Evolutionary conservation across 2,888 invertebrate genomes (phyloP).

Genomic region (Nomada flava): DNA sequence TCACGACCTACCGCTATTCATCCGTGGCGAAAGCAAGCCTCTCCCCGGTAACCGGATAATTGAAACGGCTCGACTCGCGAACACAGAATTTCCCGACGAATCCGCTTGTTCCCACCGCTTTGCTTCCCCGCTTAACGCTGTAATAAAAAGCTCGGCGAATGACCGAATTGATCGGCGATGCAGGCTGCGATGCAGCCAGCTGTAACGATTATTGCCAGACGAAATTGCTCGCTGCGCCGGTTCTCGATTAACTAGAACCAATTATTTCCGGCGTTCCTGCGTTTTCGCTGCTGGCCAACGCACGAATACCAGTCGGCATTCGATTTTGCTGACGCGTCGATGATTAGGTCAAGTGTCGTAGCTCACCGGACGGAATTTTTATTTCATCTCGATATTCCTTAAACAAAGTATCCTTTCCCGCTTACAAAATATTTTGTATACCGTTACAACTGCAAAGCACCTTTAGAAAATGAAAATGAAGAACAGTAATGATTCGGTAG

Average conservation of each 20-base stretch:
- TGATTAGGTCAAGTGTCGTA: no score
- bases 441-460: no score
- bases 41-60: constrained; percentile 41
- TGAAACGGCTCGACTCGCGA: constrained; percentile 32
- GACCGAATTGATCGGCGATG: constrained; percentile 6
- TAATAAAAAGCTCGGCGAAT: constrained; percentile 32
- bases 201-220: constrained; percentile 16
- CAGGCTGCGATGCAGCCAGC: not conserved
- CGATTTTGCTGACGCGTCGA: no score
- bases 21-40: constrained; percentile 41
- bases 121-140: constrained; percentile 11
- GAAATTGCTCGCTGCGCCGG: constrained; percentile 3
- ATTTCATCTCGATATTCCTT: no score
- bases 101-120: constrained; percentile 26
- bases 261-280: not conserved
- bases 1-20: constrained; percentile 30
- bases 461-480: no score
- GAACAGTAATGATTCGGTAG: no score
- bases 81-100: constrained; percentile 11
- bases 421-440: no score
- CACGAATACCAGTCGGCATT: not conserved
- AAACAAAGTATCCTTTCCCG: no score
- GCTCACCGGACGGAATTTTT: no score
- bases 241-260: constrained; percentile 10
- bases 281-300: not conserved